Evolutionary conservation across 2,888 invertebrate genomes (phyloP).

Genomic region (Calliopum simillimum): DNA sequence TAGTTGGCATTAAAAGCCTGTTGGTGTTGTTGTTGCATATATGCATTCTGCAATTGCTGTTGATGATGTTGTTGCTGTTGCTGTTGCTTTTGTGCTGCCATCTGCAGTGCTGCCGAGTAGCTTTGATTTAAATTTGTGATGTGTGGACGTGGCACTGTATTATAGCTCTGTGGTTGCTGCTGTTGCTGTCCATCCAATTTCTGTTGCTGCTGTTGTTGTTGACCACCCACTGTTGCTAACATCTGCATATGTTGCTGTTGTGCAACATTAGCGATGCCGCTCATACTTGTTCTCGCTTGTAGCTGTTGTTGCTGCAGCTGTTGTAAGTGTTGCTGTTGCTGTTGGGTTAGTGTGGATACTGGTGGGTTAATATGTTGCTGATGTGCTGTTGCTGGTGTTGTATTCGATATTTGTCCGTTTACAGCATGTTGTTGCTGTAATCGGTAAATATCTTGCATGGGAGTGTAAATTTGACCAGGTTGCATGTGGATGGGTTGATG

Average conservation of each 20-base stretch:
- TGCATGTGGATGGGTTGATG: slow-evolving; percentile 48
- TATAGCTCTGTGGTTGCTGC: slow-evolving; percentile 55
- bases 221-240: slow-evolving; percentile 46
- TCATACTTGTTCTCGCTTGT: slow-evolving; percentile 61
- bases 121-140: slow-evolving; percentile 47
- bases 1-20: slow-evolving; percentile 29
- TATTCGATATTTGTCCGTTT: slow-evolving; percentile 40
- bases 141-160: slow-evolving; percentile 38
- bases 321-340: slow-evolving; percentile 48
- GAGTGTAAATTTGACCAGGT: slow-evolving; percentile 58
- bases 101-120: slow-evolving; percentile 39
- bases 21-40: slow-evolving; percentile 47
- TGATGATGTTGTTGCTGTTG: slow-evolving; percentile 54
- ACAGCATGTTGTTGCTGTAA: slow-evolving; percentile 56
- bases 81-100: slow-evolving; percentile 43
- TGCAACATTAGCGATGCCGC: slow-evolving; percentile 62
- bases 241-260: slow-evolving; percentile 62
- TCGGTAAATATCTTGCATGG: slow-evolving; percentile 60
- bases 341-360: slow-evolving; percentile 52
- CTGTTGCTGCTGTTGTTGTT: slow-evolving; percentile 53
- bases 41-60: slow-evolving; percentile 52
- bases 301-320: slow-evolving; percentile 48
- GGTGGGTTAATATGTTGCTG: slow-evolving; percentile 41
- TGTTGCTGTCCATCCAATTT: slow-evolving; percentile 60
- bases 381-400: slow-evolving; percentile 29